These are phyloP conservation scores for Baryphthengus martii DNA, from an alignment of 2,113 vertebrate genomes.

Conservation along the genomic window DNA sequence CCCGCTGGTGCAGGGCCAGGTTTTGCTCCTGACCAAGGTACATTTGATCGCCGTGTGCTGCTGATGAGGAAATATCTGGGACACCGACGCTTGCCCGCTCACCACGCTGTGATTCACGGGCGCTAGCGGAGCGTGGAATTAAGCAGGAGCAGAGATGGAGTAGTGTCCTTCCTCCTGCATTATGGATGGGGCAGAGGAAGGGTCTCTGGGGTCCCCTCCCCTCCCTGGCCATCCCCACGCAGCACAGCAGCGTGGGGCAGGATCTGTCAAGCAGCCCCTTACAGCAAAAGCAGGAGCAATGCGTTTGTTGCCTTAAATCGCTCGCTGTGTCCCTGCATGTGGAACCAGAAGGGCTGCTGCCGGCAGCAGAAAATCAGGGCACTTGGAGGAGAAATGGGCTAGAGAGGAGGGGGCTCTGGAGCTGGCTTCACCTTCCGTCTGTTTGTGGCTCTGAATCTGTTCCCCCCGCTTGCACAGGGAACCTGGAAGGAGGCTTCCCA, in stretches of 20 bases:
- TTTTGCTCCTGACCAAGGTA: neutral
- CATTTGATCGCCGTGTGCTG: neutral
- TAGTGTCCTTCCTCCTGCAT: neutral
- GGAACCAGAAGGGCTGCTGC: neutral
- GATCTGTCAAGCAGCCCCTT: neutral
- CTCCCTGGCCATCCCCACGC: neutral
- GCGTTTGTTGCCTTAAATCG: neutral
- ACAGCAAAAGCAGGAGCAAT: neutral
- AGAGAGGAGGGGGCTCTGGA: neutral
- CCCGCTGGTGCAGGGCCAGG: neutral
- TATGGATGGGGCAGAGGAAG: neutral
- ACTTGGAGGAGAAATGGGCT: neutral
- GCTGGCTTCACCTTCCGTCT: neutral
- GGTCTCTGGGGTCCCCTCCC: neutral
- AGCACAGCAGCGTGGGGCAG: neutral
- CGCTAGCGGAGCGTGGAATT: neutral
- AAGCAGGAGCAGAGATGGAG: neutral
- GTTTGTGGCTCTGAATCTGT: neutral
- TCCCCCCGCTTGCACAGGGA: neutral
- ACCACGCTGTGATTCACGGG: neutral
- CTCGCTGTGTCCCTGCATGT: neutral
- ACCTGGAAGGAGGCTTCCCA: neutral
- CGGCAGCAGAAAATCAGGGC: neutral
- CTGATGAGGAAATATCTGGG: neutral
- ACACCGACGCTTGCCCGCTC: neutral